Percentiles rank a stretch among this genome's conserved stretches.
phyloP scores from a whole-genome alignment of 1,140 invertebrate species.

The Drosophila eugracilis region DNA sequence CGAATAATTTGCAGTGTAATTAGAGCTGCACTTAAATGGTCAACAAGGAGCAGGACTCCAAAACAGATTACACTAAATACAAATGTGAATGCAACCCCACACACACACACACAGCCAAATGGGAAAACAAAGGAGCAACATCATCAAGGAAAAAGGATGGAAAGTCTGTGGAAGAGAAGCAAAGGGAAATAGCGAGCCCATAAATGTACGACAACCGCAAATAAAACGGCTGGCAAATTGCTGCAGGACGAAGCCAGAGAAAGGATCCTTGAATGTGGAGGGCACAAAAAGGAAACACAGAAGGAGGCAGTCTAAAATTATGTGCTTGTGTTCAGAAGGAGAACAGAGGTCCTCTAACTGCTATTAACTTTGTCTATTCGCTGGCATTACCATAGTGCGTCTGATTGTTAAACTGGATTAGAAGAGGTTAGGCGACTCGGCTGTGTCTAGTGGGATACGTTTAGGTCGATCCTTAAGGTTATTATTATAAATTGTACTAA shows the following conservation, averaged over 20 bases:
- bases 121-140: slow-evolving; percentile 40
- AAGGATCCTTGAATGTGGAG: too few relatives aligned
- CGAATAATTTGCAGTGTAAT: slow-evolving; percentile 73
- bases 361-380: slow-evolving; percentile 58
- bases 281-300: slow-evolving; percentile 4
- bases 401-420: slow-evolving; percentile 28
- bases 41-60: slow-evolving; percentile 68
- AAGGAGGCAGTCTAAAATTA: slow-evolving; percentile 53
- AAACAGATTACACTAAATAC: slow-evolving; percentile 74
- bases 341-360: slow-evolving; percentile 27
- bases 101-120: slow-evolving; percentile 16
- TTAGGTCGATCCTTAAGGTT: neutral
- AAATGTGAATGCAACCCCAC: slow-evolving; percentile 32
- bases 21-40: slow-evolving; percentile 79
- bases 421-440: slow-evolving; percentile 35
- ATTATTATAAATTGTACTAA: neutral
- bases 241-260: slow-evolving; percentile 31
- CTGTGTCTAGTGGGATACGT: neutral
- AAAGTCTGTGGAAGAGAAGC: slow-evolving; percentile 13
- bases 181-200: slow-evolving; percentile 23
- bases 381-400: slow-evolving; percentile 28
- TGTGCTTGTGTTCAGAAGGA: slow-evolving; percentile 55
- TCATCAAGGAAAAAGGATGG: slow-evolving; percentile 12
- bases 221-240: slow-evolving; percentile 81
- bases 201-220: slow-evolving; percentile 80